Evolutionary conservation across 2,113 vertebrate genomes (phyloP), one percentile per base, ranked within the genome.

Genomic region (Deroptyus accipitrinus): DNA sequence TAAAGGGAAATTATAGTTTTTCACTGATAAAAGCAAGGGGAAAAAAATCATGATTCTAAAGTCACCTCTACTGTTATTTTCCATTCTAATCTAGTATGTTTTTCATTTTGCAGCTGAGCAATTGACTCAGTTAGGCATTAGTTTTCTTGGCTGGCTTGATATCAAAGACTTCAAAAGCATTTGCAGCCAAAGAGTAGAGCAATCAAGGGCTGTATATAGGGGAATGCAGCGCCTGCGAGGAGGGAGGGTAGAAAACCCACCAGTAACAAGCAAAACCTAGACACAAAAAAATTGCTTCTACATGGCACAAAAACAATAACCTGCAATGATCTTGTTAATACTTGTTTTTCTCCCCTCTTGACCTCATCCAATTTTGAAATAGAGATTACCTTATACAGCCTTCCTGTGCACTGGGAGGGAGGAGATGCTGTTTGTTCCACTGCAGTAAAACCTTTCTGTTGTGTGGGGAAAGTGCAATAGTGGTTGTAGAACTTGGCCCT

Each of bases 41-140:
- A 33, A n/a, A 27, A 20, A 17, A 73, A 19, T 83, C 64, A 42
- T 78, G 91, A 9, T 44, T 95, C 31, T 88, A 82, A 93, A 95
- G 91, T 97, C 95, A 97, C 83, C 80, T 95, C 86, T 95, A 82
- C 61, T 93, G 76, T 83, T 96, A 94, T 89, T 97, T 97, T 95
- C 87, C 63, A 95, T 94, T 96, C 94, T 95, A 94, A 88, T 89
- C 78, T 72, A 74, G 81, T 78, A 80, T 30, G 83, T 72, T 92
- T 97, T 97, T 92, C 81, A 96, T 97, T 96, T 96, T 93, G 72
- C 86, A 90, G 79, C 68, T 95, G 88, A 96, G 79, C 0, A 1
- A 94, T 91, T 95, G 85, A 96, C 96, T 97, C 92, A 83, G 55
- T 87, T 92, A 91, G 54, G 49, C 77, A 75, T 86, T 93, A 44